Base-by-base conservation (phyloP, 2,888 invertebrate species). In the Rhabditoides inermis region DNA sequence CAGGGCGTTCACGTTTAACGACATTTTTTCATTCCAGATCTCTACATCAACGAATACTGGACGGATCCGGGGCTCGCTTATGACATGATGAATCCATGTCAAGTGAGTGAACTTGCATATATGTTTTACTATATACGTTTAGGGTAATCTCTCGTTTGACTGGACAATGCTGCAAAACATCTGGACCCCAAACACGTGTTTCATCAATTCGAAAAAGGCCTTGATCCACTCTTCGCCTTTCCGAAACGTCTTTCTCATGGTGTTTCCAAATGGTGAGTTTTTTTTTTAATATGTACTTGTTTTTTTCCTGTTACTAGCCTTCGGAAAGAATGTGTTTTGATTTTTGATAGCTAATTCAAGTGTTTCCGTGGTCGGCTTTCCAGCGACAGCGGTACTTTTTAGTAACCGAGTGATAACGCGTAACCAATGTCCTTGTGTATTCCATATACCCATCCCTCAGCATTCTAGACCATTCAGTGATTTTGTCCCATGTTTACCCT, bases 11-110 rank as follows among this genome's bases (percentile, higher is more conserved):
- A n/a, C n/a, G n/a, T n/a, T n/a, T n/a, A n/a, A n/a, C n/a, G n/a
- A 32, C 1, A 2, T 1, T 20, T 3, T 23, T 40, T 26, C 30
- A n/a, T 60, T 69, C 20, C 56, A 74, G 75, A 76, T 67, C 56
- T 76, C 51, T 76, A 76, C 53, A 69, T 76, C 55, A 76, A 76
- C 56, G 76, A 76, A 55, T 73, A 72, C 49, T 76, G 76, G 76
- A 68, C 63, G 22, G 76, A 76, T 55, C 73, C 75, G 6, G 71
- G 70, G 2, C 53, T 76, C 26, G 61, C 65, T 12, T 76, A 72
- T 56, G 66, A 63, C 45, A 60, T 68, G 45, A 60, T 75, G 59
- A 65, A 73, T 49, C 76, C 76, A 1, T 76, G 76, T 57, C 74
- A 76, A 32, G 37, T 28, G 6, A 37, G 30, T 28, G 15, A 35